Conservation (phyloP, 1,140 invertebrate genomes). For the Drosophila ambigua region DNA sequence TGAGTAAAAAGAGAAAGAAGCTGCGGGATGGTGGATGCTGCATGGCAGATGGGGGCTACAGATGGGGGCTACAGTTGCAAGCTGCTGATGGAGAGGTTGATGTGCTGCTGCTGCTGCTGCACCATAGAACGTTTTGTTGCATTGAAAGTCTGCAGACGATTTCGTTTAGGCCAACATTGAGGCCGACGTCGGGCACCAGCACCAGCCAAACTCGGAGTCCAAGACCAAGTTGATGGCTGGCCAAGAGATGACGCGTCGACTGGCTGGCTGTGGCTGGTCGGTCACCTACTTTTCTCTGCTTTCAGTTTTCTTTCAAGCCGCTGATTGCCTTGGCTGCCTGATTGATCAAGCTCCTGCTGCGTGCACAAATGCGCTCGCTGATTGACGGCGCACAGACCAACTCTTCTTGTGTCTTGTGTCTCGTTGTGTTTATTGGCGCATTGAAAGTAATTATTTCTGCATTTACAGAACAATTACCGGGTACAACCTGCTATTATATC, state of each 20-base stretch:
- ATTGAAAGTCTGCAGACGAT: constrained; percentile 76
- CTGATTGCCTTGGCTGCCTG: constrained; percentile 53
- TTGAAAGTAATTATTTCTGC: constrained; percentile 82
- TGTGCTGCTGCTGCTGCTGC: constrained; percentile 23
- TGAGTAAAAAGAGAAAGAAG: constrained; percentile 55
- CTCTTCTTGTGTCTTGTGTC: not conserved
- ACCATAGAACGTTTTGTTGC: constrained; percentile 70
- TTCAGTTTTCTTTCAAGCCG: constrained; percentile 55
- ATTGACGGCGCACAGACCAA: constrained; percentile 54
- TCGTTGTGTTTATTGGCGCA: constrained; percentile 71
- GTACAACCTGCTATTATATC: constrained; percentile 77
- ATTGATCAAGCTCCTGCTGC: constrained; percentile 79
- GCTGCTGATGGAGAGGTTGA: constrained; percentile 35
- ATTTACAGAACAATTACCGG: constrained; percentile 82
- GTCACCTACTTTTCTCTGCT: constrained; percentile 80
- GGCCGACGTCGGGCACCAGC: constrained; percentile 21
- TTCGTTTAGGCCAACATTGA: constrained; percentile 66
- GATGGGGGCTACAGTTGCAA: constrained; percentile 8
- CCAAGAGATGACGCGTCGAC: constrained; percentile 30
- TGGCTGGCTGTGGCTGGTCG: constrained; percentile 34
- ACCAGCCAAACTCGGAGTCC: not conserved
- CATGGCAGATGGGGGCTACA: constrained; percentile 5
- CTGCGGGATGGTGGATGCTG: constrained; percentile 22
- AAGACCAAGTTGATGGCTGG: constrained; percentile 45
- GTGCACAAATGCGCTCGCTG: constrained; percentile 71